Conservation (phyloP, 2,888 invertebrate species). For the Eumacrocentrus americanus region DNA sequence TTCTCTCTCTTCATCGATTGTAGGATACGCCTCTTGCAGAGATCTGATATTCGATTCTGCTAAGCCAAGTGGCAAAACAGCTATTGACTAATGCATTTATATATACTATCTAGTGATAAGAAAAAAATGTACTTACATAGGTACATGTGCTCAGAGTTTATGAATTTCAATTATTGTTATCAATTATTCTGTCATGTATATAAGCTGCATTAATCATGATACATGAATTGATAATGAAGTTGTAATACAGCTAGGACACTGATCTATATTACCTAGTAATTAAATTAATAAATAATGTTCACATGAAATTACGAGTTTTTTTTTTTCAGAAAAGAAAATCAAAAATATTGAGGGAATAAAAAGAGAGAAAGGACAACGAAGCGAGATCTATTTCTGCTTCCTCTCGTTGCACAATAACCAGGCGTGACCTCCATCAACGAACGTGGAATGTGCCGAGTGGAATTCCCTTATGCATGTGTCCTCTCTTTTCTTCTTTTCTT, state of each 20-base stretch:
- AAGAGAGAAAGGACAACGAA: neutral
- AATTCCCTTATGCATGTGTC: conserved; percentile 5
- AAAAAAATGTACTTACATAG: neutral
- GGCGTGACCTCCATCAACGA: conserved; percentile 2
- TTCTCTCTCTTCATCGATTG: neutral
- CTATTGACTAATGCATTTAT: conserved; percentile 9
- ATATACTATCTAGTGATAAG: no score
- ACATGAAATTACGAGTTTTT: neutral
- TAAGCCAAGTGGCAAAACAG: neutral
- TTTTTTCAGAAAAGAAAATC: no score
- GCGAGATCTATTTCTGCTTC: no score
- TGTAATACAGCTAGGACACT: neutral
- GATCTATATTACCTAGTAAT: neutral
- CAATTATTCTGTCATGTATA: neutral
- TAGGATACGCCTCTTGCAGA: neutral
- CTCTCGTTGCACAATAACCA: neutral
- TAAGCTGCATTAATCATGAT: neutral
- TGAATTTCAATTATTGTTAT: neutral
- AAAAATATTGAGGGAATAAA: neutral
- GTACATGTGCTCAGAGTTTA: no score
- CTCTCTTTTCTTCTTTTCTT: neutral
- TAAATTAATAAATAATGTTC: neutral
- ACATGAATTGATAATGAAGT: neutral
- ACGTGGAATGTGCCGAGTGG: conserved; percentile 1
- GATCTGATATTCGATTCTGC: neutral